These are phyloP conservation scores for Platyscapa corneri DNA, from an alignment of 1,140 invertebrate genomes.

Conservation along the genomic window DNA sequence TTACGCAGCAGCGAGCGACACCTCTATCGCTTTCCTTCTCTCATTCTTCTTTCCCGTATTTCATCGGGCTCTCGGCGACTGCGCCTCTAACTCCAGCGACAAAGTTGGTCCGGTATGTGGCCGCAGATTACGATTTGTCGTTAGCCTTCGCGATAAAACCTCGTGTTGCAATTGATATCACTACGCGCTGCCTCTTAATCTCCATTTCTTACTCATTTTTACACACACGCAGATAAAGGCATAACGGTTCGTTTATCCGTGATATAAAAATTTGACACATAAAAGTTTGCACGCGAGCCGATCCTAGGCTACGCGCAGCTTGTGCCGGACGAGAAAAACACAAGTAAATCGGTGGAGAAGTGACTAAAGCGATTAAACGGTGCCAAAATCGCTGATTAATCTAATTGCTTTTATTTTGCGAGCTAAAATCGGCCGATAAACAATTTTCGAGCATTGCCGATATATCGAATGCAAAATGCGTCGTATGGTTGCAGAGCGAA, in stretches of 20 bases:
- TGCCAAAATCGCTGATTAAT: conserved; percentile 9
- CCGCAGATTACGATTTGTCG: conserved; percentile 50
- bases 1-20: conserved; percentile 1
- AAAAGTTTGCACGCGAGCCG: background rate
- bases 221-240: conserved; percentile 26
- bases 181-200: conserved; percentile 40
- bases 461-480: background rate
- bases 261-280: conserved; percentile 22
- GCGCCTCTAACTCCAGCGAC: conserved; percentile 5
- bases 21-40: conserved; percentile 21
- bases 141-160: conserved; percentile 51
- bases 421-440: background rate
- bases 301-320: background rate
- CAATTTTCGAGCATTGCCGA: background rate
- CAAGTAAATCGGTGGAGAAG: background rate
- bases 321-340: background rate
- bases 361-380: background rate
- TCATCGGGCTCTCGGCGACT: background rate
- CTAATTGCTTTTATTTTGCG: background rate
- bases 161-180: conserved; percentile 51
- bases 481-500: too few relatives aligned
- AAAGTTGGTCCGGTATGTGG: conserved; percentile 39
- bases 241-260: conserved; percentile 36
- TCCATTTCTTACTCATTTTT: conserved; percentile 30
- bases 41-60: conserved; percentile 1